These are phyloP conservation scores for Apogon talboti DNA, from an alignment of 2,797 vertebrate species.

Conservation along the genomic window DNA sequence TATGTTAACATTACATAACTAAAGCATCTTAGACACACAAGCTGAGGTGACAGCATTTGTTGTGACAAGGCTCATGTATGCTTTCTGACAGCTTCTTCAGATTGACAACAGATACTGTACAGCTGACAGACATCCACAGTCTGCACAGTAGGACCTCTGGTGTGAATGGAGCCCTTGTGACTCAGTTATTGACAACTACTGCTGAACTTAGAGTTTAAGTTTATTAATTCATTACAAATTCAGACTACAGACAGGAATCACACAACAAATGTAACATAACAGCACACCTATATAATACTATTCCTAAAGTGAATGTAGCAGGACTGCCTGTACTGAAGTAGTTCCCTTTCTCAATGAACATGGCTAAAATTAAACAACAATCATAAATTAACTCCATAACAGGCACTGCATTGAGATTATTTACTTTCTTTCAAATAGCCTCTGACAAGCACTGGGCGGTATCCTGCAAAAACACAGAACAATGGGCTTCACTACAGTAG, in stretches of 20 bases:
- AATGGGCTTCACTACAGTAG: constrained; percentile 29
- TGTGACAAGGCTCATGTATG: neutral
- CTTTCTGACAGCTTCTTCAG: neutral
- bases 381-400: constrained; percentile 14
- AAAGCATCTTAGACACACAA: constrained; percentile 19
- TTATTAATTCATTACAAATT: neutral
- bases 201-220: too few relatives aligned
- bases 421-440: constrained; percentile 27
- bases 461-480: constrained; percentile 47
- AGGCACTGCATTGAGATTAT: constrained; percentile 21
- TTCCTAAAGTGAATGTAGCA: neutral
- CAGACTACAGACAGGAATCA: neutral
- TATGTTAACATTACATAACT: constrained; percentile 7
- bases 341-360: constrained; percentile 2
- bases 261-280: too few relatives aligned
- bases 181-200: too few relatives aligned
- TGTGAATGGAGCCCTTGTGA: neutral
- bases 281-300: neutral
- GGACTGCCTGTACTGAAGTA: neutral
- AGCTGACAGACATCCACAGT: neutral
- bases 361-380: constrained; percentile 33
- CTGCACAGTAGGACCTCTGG: neutral
- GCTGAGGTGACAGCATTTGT: constrained; percentile 28
- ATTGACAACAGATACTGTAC: constrained; percentile 10
- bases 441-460: constrained; percentile 47